Conservation (phyloP, 2,888 invertebrate genomes). For the Lithodes maja region DNA sequence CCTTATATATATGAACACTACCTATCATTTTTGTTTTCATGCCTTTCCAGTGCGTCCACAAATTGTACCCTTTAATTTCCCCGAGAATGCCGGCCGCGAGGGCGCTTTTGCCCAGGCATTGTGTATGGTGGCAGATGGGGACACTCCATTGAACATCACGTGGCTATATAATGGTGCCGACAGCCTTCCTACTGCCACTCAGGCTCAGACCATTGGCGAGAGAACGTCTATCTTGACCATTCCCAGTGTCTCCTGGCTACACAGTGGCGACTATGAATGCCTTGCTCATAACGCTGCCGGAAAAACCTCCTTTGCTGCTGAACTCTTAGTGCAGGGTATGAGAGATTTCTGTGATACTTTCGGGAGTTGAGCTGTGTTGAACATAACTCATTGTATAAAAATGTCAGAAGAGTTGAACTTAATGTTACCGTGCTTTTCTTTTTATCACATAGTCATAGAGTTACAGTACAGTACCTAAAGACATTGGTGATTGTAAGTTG, state of each 20-base stretch:
- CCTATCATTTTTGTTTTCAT: conserved; percentile 51
- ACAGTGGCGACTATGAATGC: conserved; percentile 73
- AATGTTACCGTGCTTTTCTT: too few species aligned
- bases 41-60: conserved; percentile 69
- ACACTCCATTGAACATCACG: conserved; percentile 73
- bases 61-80: conserved; percentile 70
- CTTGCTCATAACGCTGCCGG: conserved; percentile 71
- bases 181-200: conserved; percentile 48
- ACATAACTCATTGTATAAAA: neutral
- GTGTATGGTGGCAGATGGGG: conserved; percentile 73
- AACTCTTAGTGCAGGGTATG: conserved; percentile 72
- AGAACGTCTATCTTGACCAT: conserved; percentile 64
- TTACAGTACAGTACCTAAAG: too few species aligned
- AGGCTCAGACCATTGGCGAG: conserved; percentile 54
- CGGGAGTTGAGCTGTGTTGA: conserved; percentile 68
- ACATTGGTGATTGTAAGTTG: too few species aligned
- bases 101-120: conserved; percentile 73
- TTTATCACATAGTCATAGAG: too few species aligned
- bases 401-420: too few species aligned
- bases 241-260: conserved; percentile 65
- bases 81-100: conserved; percentile 68
- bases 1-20: neutral
- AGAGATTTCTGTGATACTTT: conserved; percentile 33
- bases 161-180: conserved; percentile 72
- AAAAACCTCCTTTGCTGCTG: conserved; percentile 71